Evolutionary conservation across 2,797 vertebrate genomes (phyloP).

Genomic region (Tangara arthus): DNA sequence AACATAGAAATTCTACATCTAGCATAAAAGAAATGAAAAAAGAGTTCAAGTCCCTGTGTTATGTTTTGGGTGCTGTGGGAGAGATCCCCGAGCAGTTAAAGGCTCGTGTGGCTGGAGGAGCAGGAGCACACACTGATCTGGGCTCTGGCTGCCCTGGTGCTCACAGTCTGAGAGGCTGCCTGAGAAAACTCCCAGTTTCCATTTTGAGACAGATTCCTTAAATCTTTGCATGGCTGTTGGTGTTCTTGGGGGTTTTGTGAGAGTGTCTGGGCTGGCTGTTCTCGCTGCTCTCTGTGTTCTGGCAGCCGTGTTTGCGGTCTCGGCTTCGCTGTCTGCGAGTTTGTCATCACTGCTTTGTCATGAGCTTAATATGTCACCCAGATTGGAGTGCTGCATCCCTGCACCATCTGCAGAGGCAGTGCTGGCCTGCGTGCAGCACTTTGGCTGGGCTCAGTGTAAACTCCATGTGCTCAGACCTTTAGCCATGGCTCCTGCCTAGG

Average conservation of each 20-base stretch:
- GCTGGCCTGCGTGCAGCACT: neutral
- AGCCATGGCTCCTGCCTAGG: neutral
- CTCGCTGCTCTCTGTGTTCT: neutral
- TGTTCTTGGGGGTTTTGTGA: neutral
- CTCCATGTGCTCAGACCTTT: neutral
- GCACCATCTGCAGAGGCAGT: neutral
- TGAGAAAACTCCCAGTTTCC: neutral
- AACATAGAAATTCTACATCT: neutral
- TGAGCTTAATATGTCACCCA: neutral
- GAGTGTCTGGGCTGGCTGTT: neutral
- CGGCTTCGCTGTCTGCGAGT: neutral
- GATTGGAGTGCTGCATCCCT: neutral
- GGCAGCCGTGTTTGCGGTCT: neutral
- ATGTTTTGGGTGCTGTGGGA: neutral
- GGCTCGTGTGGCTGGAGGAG: neutral
- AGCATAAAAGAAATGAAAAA: neutral
- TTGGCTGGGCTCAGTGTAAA: neutral
- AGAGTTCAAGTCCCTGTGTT: accelerated
- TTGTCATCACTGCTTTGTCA: conserved; percentile 1
- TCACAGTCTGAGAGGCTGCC: too few species aligned
- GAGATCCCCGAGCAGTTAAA: neutral
- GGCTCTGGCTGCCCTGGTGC: neutral
- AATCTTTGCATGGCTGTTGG: neutral
- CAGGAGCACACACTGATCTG: neutral
- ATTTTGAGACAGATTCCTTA: neutral